Evolutionary conservation across 2,888 invertebrate species (phyloP), one percentile per base, ranked within the genome.

Genomic region (Leptopterna dolabrata): DNA sequence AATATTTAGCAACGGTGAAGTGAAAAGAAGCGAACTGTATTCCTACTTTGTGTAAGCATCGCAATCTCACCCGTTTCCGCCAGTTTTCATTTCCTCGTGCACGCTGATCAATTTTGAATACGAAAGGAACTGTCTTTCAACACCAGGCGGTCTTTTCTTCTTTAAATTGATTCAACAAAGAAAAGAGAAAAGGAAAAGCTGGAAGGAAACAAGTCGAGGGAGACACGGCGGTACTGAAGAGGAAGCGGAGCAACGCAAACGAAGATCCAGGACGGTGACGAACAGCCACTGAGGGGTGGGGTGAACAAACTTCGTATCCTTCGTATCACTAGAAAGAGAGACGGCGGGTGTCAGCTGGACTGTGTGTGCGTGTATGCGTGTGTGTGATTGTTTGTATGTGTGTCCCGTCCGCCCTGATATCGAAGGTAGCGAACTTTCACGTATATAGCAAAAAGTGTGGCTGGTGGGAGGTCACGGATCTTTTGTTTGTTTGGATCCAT

Each of bases 251-350:
- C 36, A 73, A 9, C 73, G 36, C 73, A 73, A 73, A 73, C 73
- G 73, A 73, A 73, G 73, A 73, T 36, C 73, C 9, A 30, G 73
- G 27, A n/a, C n/a, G n/a, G n/a, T n/a, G 71, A 27, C 71, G 30
- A 27, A 27, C 29, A 71, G 71, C 19, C 71, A 27, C 27, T 27
- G 30, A 73, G 36, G 73, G 73, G 41, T n/a, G 41, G 19, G 71
- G 71, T 73, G 73, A 73, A 30, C 73, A 73, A 73, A 30, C 36
- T 73, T 73, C 73, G 71, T 71, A 30, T 71, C 27, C 36, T 73
- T 73, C 73, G 71, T 71, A 30, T 71, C 27, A 16, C 51, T 51
- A 51, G 51, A 24, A 3, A 63, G 63, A 6, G n/a, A 11, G 63
- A 19, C 24, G 63, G 63, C 13, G 2, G 63, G 63, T 63, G 63